phyloP scores from a whole-genome alignment of 2,888 invertebrate genomes.

The Sepiola atlantica region DNA sequence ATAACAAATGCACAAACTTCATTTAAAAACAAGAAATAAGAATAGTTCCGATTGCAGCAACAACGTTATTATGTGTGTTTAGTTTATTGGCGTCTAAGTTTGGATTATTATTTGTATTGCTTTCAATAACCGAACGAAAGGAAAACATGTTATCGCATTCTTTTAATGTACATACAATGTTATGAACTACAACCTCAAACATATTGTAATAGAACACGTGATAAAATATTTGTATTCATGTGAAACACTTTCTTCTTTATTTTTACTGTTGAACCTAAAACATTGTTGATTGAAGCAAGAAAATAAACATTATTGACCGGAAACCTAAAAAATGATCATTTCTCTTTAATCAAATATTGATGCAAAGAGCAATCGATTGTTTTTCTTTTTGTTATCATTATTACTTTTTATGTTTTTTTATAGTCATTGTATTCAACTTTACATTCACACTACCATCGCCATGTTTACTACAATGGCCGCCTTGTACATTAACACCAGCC shows the following conservation, averaged over 20 bases:
- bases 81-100: background rate
- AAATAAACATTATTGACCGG: conserved; percentile 22
- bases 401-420: background rate
- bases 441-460: background rate
- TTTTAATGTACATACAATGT: background rate
- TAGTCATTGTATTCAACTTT: no score
- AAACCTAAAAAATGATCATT: background rate
- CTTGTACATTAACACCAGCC: background rate
- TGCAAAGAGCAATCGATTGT: background rate
- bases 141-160: background rate
- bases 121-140: background rate
- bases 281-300: background rate
- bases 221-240: background rate
- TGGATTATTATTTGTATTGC: background rate
- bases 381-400: background rate
- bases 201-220: background rate
- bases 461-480: background rate
- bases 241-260: background rate
- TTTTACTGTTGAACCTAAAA: background rate
- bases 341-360: conserved; percentile 13
- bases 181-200: background rate
- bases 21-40: no score
- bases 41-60: no score
- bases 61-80: no score
- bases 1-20: no score